Evolutionary conservation across 1,140 invertebrate genomes (phyloP).

Genomic region (Melanaphis sacchari): DNA sequence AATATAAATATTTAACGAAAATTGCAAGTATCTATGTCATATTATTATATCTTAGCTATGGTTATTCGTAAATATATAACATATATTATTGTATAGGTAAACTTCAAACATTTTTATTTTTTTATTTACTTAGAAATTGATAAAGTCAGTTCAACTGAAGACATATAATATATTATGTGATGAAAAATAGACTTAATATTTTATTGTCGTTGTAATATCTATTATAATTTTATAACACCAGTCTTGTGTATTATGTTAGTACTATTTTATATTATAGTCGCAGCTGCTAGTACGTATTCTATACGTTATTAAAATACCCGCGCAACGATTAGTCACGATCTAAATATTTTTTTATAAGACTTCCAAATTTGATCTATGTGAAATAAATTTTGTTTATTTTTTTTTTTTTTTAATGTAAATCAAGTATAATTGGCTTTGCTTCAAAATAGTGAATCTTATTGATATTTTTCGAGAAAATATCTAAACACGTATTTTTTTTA

Average conservation of each 20-base stretch:
- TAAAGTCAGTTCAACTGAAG: background rate
- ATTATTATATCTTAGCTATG: too few relatives aligned
- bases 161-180: background rate
- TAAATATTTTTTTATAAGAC: background rate
- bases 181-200: background rate
- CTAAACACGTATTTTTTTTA: background rate
- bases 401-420: too few relatives aligned
- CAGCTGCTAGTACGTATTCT: background rate
- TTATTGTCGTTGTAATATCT: background rate
- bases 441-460: background rate
- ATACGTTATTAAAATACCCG: background rate
- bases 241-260: background rate
- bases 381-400: background rate
- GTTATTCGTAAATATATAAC: background rate
- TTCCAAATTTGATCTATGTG: background rate
- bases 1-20: too few relatives aligned
- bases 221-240: background rate
- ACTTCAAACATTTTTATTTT: background rate
- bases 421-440: background rate
- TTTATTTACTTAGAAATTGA: background rate
- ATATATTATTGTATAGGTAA: background rate
- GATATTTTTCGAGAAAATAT: background rate
- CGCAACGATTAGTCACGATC: background rate
- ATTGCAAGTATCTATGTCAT: too few relatives aligned
- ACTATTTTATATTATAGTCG: background rate